Conservation (phyloP, 1,140 invertebrate genomes). For the Diplogasteroides magnus region DNA sequence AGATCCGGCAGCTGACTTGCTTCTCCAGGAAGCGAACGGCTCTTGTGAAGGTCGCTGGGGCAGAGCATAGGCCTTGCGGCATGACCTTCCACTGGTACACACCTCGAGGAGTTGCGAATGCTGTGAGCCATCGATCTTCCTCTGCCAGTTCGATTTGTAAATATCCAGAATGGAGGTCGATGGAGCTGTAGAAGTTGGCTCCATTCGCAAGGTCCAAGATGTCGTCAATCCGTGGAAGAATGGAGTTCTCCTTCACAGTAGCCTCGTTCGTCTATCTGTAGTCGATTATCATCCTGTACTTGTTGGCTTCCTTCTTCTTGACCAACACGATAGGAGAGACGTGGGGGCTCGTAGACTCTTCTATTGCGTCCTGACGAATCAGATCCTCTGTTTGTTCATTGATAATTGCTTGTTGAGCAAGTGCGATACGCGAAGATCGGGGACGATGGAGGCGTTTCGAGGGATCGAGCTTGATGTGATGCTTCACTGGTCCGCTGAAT, state of each 20-base stretch:
- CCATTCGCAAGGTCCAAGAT: constrained; percentile 10
- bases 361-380: constrained; percentile 24
- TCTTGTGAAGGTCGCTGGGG: constrained; percentile 9
- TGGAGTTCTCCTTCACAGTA: constrained; percentile 6
- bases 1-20: not conserved
- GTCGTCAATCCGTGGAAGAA: constrained; percentile 1
- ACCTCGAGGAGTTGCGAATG: constrained; percentile 7
- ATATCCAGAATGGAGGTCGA: constrained; percentile 7
- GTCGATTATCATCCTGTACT: constrained; percentile 25
- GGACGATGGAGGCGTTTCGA: no score
- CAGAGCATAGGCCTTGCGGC: constrained; percentile 12
- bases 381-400: constrained; percentile 29
- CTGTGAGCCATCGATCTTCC: constrained; percentile 8
- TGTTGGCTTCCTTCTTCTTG: constrained; percentile 22
- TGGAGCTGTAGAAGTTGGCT: not conserved
- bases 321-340: constrained; percentile 27
- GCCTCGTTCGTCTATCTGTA: constrained; percentile 11
- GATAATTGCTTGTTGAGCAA: constrained; percentile 19
- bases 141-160: constrained; percentile 11
- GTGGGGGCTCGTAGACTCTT: constrained; percentile 18
- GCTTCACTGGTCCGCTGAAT: no score
- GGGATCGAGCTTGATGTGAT: no score
- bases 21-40: constrained; percentile 5
- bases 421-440: constrained; percentile 14
- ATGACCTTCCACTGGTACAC: constrained; percentile 7